Evolutionary conservation across 23 tunicate species (phyloP), one percentile per base, ranked within the genome.

Genomic region (Halocynthia aurantium): DNA sequence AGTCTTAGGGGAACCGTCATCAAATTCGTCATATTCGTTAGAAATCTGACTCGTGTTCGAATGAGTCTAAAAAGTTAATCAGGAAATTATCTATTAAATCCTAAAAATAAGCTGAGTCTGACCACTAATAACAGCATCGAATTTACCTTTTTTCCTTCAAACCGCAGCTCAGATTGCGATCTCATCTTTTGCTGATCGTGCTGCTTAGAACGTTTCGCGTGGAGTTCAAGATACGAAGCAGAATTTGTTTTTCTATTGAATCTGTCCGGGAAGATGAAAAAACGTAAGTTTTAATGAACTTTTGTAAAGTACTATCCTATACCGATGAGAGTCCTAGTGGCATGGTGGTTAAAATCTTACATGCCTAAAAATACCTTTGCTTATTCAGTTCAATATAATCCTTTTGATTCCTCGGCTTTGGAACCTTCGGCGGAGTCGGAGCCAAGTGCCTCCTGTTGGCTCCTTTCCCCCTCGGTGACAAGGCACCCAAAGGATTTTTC

Each of bases 311-410:
- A 31, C 4, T 31, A 31, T 31, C 44, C 1, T 31, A 31, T 31
- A 31, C 44, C 44, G 44, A 31, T 31, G 44, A 4, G 44, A 31
- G n/a, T n/a, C n/a, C n/a, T n/a, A n/a, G 44, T 31, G 44, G 44
- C 44, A 31, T 31, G 44, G 44, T 31, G 44, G 44, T 31, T 0
- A 31, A 31, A 31, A 31, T 31, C 44, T 31, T 31, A 0, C 44
- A 31, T 31, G 44, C 1, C 44, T 31, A 31, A 31, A 31, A 31
- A 31, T 31, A 83, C 96, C 96, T 89, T 62, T 63, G 50, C 71
- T 89, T 89, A 54, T 89, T 89, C 21, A 84, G 77, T 60, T 89
- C 96, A 22, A 89, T 79, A 73, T 89, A 89, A 75, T 89, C 96
- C 44, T 61, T 60, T 31, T 31, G 44, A 53, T 74, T 53, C 62